Base-by-base conservation (phyloP, 2,113 vertebrate species). In the Coptodon bakossiorum region DNA sequence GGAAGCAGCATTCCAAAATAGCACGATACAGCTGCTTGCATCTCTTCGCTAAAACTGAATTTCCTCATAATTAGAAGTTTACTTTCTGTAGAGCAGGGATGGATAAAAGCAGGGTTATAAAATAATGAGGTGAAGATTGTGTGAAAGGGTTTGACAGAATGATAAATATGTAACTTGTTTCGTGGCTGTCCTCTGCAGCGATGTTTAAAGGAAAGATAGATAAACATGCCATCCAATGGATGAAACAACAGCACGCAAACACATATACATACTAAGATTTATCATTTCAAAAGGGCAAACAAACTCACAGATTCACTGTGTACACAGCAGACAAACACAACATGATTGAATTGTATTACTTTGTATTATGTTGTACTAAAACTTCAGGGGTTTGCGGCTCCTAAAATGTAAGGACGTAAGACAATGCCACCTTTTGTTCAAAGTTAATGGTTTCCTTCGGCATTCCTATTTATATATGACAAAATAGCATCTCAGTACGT, bases 121-220 rank as follows among this genome's bases (percentile, higher is more conserved):
- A 89, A 92, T 91, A 93, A 95, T 91, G 93, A 92, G 81, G 78
- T 29, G 66, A 79, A 84, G 82, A 87, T 73, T 0, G 6, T 19
- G 19, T 34, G 82, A 56, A 56, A 14, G 43, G 45, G 50, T 82
- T 81, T 84, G 29, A 87, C 40, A 85, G 36, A 48, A 57, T 80
- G 13, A 53, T 45, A 81, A 83, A 50, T 63, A n/a, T 52, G 19
- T 19, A 17, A 50, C 48, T 63, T 1, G n/a, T 76, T 88, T 89
- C 34, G 83, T 36, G 24, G 63, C 52, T 45, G 50, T 61, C 38
- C 22, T 86, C 8, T 78, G 59, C n/a, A 54, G 83, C 22, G 53
- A 22, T 38, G 43, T 53, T 29, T 88, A 63, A 34, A 29, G 66
- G 27, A 36, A 45, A 24, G 8, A 40, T 10, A 16, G 45, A 63